phyloP scores from a whole-genome alignment of 1,140 invertebrate genomes.

The Riptortus pedestris region DNA sequence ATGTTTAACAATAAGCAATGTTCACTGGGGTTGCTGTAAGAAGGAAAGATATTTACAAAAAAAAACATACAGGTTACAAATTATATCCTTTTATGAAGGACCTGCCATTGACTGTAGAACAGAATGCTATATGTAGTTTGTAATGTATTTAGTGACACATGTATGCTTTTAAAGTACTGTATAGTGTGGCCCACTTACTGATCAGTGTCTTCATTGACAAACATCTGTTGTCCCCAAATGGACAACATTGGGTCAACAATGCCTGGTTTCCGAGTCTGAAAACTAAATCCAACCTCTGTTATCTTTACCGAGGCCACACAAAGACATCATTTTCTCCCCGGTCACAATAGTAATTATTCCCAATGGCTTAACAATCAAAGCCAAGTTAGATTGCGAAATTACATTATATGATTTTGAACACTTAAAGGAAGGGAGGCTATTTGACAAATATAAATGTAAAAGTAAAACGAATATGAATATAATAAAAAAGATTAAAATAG shows the following conservation, averaged over 20 bases:
- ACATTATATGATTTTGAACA: neutral
- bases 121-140: too few species aligned
- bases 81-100: too few species aligned
- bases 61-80: too few species aligned
- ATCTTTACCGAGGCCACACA: conserved; percentile 16
- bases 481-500: neutral
- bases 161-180: conserved; percentile 27
- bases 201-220: conserved; percentile 89
- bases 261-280: conserved; percentile 88
- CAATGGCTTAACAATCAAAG: conserved; percentile 13
- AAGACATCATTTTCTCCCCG: conserved; percentile 12
- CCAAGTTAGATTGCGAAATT: neutral
- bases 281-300: conserved; percentile 47
- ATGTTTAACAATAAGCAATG: too few species aligned
- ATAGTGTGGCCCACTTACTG: conserved; percentile 61
- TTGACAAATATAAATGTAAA: neutral
- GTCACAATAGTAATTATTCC: conserved; percentile 6
- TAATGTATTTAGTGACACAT: too few species aligned
- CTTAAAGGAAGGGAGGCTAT: neutral
- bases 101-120: too few species aligned
- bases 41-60: too few species aligned
- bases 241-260: conserved; percentile 94
- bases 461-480: too few species aligned
- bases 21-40: too few species aligned
- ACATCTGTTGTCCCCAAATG: conserved; percentile 93